These are phyloP conservation scores for Hafferia zeledoni DNA, from an alignment of 2,797 vertebrate genomes.

Conservation along the genomic window DNA sequence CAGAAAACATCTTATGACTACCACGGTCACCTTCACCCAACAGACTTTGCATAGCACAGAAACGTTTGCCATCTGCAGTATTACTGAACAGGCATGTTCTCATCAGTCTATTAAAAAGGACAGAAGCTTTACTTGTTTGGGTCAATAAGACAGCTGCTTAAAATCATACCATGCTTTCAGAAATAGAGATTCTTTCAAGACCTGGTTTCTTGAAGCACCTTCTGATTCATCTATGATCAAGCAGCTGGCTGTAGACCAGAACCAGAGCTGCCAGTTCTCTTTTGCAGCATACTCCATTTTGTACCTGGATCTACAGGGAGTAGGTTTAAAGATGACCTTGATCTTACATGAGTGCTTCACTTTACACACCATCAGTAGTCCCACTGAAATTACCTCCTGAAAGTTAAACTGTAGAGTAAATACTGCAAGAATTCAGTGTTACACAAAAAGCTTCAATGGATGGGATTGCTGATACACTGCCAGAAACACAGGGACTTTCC, in stretches of 20 bases:
- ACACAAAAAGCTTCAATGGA: neutral
- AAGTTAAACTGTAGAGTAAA: neutral
- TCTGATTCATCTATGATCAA: neutral
- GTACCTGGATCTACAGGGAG: neutral
- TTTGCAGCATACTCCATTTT: neutral
- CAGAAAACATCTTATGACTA: neutral
- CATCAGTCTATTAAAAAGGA: neutral
- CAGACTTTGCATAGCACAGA: neutral
- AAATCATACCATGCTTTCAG: neutral
- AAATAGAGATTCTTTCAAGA: slow-evolving; percentile 15
- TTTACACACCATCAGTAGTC: neutral
- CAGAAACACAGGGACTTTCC: slow-evolving; percentile 29
- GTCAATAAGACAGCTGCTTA: slow-evolving; percentile 30
- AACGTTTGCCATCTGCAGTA: slow-evolving; percentile 19
- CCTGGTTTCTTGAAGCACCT: neutral
- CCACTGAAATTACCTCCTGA: neutral
- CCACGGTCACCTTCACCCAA: slow-evolving; percentile 2
- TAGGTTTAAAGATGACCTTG: neutral
- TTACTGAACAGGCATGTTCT: slow-evolving; percentile 19
- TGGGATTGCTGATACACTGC: neutral
- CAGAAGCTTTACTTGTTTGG: neutral
- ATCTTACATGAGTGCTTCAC: neutral
- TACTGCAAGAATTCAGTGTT: neutral
- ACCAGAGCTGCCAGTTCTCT: neutral
- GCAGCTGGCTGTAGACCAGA: neutral